Evolutionary conservation across 1,140 invertebrate genomes (phyloP), one percentile per base, ranked within the genome.

Genomic region (Luehdorfia chinensis): DNA sequence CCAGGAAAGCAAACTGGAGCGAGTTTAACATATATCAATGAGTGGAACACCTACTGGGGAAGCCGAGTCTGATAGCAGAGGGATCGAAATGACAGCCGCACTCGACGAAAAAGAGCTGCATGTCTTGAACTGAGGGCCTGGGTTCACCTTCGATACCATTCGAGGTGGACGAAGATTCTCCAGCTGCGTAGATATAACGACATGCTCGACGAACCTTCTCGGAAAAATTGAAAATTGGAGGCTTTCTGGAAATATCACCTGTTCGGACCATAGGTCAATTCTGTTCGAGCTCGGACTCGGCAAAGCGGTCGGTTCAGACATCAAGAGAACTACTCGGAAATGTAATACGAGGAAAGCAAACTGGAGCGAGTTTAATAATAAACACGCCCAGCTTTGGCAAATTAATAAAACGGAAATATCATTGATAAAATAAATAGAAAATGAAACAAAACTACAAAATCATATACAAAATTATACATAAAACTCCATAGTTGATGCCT

Each of bases 31-130:
- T n/a, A n/a, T n/a, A n/a, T n/a, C n/a, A 55, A 50, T 13, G 47
- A 47, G 4, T 33, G 33, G 16, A 57, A 28, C 27, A 13, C 5
- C 4, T 48, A 44, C 50, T 58, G 55, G 47, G 55, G 50, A 0
- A 50, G 50, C 12, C 1, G 1, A 3, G 21, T 8, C 6, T 0
- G 41, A 50, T 13, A n/a, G 7, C 18, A 32, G 44, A 6, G 50
- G 47, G 31, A 28, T n/a, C n/a, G n/a, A n/a, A n/a, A n/a, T n/a
- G 5, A 6, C 48, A 18, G 8, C 6, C 0, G 31, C 25, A 15
- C 4, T 53, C 0, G 21, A 47, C 2, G 47, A 50, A 4, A 1
- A 25, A 21, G 47, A 23, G 5, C 9, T 47, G 6, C 28, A 54
- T 7, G 12, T 53, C 6, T 36, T 59, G 2, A 59, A 59, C 37